A percentile compares a stretch with the other conserved stretches of the same genome.
Evolutionary conservation across 2,113 vertebrate genomes (phyloP).

Genomic region (Phainopepla nitens): DNA sequence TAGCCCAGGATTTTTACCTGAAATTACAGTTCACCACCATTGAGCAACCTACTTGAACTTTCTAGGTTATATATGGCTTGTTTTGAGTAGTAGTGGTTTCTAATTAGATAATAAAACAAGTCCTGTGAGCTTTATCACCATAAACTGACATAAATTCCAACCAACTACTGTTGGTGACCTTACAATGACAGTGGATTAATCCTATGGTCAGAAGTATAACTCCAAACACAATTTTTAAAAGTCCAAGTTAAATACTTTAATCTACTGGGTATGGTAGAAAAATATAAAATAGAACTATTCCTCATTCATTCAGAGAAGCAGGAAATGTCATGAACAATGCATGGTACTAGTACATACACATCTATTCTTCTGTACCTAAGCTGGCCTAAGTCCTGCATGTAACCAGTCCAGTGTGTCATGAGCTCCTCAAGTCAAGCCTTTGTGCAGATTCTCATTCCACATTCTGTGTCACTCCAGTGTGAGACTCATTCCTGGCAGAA

Average conservation of each 20-base stretch:
- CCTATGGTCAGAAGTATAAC: conserved; percentile 23
- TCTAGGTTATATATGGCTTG: conserved; percentile 30
- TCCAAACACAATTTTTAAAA: neutral
- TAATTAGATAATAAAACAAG: conserved; percentile 68
- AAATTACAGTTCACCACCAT: conserved; percentile 49
- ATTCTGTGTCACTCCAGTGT: neutral
- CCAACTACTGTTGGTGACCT: conserved; percentile 3
- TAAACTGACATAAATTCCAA: conserved; percentile 34
- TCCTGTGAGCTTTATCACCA: conserved; percentile 8
- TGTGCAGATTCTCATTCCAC: neutral
- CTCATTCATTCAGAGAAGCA: neutral
- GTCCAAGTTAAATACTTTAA: neutral
- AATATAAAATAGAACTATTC: neutral
- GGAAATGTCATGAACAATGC: neutral
- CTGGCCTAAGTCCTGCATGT: neutral
- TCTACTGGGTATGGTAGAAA: neutral
- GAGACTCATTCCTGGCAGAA: neutral
- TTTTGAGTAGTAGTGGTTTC: neutral
- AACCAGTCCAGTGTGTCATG: neutral
- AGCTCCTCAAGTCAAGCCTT: neutral
- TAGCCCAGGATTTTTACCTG: neutral
- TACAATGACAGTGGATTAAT: conserved; percentile 30
- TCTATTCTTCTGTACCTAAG: neutral
- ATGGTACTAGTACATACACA: neutral
- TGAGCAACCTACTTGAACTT: conserved; percentile 52